Conservation (phyloP, 2,113 vertebrate species). For the Epinephelus lanceolatus region DNA sequence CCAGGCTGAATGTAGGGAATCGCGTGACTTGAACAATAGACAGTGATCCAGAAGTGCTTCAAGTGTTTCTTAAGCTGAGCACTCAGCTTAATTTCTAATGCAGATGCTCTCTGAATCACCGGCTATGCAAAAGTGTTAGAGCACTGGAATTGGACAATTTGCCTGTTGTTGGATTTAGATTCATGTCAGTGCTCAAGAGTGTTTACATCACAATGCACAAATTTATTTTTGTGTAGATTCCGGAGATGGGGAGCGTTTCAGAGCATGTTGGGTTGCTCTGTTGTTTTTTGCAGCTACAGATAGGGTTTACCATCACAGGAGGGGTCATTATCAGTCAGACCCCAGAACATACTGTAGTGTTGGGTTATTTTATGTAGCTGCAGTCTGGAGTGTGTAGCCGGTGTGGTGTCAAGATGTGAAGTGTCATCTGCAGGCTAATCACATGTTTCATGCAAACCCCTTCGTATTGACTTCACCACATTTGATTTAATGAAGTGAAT, state of each 20-base stretch:
- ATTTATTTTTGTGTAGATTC: conserved; percentile 24
- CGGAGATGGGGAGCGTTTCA: neutral
- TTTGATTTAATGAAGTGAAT: conserved; percentile 77
- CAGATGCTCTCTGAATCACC: conserved; percentile 45
- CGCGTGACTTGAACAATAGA: conserved; percentile 28
- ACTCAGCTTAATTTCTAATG: conserved; percentile 60
- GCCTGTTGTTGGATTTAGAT: conserved; percentile 48
- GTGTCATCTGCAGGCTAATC: conserved; percentile 67
- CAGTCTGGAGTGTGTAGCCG: conserved; percentile 20
- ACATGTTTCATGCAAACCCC: conserved; percentile 58
- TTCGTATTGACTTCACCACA: conserved; percentile 57
- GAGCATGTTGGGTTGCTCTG: conserved; percentile 1
- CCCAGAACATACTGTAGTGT: conserved; percentile 9
- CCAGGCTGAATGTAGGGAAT: conserved; percentile 37
- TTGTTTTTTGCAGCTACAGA: conserved; percentile 51
- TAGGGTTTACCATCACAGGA: conserved; percentile 28
- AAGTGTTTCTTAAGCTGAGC: conserved; percentile 36
- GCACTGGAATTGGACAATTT: conserved; percentile 66
- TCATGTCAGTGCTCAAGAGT: neutral
- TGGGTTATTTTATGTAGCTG: conserved; percentile 22
- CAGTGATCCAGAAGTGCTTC: conserved; percentile 44
- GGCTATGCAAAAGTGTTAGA: conserved; percentile 24
- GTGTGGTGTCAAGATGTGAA: conserved; percentile 48
- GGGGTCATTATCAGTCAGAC: conserved; percentile 40
- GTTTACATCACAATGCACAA: conserved; percentile 72